Evolutionary conservation across 2,888 invertebrate genomes (phyloP).

Genomic region (Hedya salicella): DNA sequence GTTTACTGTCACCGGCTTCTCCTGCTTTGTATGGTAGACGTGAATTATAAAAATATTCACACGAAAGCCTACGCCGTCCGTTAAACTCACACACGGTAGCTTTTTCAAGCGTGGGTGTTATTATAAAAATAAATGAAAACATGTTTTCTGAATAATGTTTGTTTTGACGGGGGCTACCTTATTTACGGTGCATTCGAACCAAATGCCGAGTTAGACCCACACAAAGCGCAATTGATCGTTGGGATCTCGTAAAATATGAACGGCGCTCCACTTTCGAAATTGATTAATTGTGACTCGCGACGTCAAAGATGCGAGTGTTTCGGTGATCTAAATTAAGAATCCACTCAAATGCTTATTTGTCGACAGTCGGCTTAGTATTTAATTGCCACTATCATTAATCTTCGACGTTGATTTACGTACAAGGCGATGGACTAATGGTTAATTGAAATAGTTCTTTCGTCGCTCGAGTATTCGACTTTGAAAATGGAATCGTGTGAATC

Average conservation of each 20-base stretch:
- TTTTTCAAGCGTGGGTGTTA: slow-evolving; percentile 69
- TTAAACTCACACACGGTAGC: slow-evolving; percentile 69
- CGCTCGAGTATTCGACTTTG: slow-evolving; percentile 50
- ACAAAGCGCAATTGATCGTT: slow-evolving; percentile 79
- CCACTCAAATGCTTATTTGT: slow-evolving; percentile 66
- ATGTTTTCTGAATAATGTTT: slow-evolving; percentile 78
- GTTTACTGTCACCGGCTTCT: slow-evolving; percentile 53
- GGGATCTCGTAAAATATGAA: slow-evolving; percentile 73
- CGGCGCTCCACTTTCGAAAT: slow-evolving; percentile 73
- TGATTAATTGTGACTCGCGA: slow-evolving; percentile 79
- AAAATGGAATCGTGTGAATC: slow-evolving; percentile 59
- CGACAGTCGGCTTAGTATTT: slow-evolving; percentile 65
- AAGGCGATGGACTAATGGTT: slow-evolving; percentile 52
- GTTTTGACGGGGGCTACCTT: slow-evolving; percentile 75
- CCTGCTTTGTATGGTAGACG: slow-evolving; percentile 26
- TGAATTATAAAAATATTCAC: slow-evolving; percentile 60
- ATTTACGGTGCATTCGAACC: slow-evolving; percentile 64
- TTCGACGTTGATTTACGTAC: slow-evolving; percentile 64
- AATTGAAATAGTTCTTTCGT: slow-evolving; percentile 20
- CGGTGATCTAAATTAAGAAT: slow-evolving; percentile 69
- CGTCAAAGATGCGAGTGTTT: slow-evolving; percentile 59
- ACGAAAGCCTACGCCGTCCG: slow-evolving; percentile 61
- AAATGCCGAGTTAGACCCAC: slow-evolving; percentile 79
- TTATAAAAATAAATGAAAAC: slow-evolving; percentile 80
- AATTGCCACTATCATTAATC: slow-evolving; percentile 68